Evolutionary conservation across 2,113 vertebrate species (phyloP), one percentile per base, ranked within the genome.

Genomic region (Hiodon alosoides): DNA sequence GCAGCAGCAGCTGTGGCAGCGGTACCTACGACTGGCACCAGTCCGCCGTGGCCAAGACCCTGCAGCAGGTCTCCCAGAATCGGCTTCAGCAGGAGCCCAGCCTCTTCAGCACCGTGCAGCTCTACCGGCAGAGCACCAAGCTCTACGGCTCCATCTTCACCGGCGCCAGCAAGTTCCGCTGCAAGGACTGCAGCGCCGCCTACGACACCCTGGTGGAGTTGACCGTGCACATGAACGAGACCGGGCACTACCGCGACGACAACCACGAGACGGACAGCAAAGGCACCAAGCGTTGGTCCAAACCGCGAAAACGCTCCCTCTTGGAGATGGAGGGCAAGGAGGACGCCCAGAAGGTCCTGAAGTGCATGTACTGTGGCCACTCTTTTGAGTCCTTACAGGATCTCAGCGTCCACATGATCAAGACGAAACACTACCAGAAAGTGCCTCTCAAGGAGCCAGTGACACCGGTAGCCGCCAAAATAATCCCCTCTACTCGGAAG

Each of bases 391-490:
- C 97, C 76, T 94, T 99, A 66, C 97, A 99, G 86, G 97, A 99
- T 90, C 84, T 99, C 80, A 99, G 97, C 69, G 97, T 99, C 79
- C 97, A 99, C 64, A 99, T 99, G 97, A 99, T 99, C 83, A 98
- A 98, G 93, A 99, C 97, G 0, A 99, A 99, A 96, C 97, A 99
- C 92, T 99, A 99, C 94, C 97, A 99, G 90, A 99, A 99, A 98
- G 97, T 99, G 95, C 97, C 97, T 96, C 97, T 99, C 85, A 98
- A 98, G 90, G 97, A 99, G 86, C 97, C 97, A 3, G 95, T 99
- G 87, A 97, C 96, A 8, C 95, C 97, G 0, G 94, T 99, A 72
- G 89, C 95, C 80, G 93, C 97, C 79, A 99, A 99, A 90, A 96
- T 97, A 73, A 92, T 98, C 71, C 95, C 95, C 47, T 93, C 95